Evolutionary conservation across 2,113 vertebrate species (phyloP).

Genomic region (Sisor rabdophorus): DNA sequence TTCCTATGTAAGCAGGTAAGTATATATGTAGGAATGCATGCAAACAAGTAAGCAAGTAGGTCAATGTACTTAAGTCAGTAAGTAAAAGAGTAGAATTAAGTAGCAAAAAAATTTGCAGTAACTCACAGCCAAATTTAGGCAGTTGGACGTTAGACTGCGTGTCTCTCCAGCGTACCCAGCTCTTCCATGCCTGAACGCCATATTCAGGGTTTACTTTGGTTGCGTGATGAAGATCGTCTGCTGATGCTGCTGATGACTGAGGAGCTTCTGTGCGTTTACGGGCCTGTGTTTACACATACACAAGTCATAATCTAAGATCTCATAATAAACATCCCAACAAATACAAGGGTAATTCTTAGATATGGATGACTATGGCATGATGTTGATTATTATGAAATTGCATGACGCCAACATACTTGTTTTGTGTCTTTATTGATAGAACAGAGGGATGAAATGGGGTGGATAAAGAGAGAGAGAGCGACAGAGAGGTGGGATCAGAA

Average conservation of each 20-base stretch:
- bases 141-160: constrained; percentile 80
- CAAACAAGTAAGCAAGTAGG: background rate
- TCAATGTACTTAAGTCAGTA: no score
- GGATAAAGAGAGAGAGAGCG: no score
- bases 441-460: no score
- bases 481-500: no score
- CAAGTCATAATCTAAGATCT: background rate
- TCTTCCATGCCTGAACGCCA: constrained; percentile 91
- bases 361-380: background rate
- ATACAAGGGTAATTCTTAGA: background rate
- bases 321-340: background rate
- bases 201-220: constrained; percentile 84
- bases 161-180: constrained; percentile 90
- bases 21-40: background rate
- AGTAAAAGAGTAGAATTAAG: no score
- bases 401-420: no score
- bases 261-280: constrained; percentile 75
- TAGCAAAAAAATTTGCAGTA: background rate
- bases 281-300: constrained; percentile 33
- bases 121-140: constrained; percentile 75
- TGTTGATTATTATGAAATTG: no score
- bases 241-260: constrained; percentile 54
- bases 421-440: no score
- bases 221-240: constrained; percentile 67
- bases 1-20: background rate